phyloP scores from a whole-genome alignment of 2,113 vertebrate genomes.

The Neotoma lepida region DNA sequence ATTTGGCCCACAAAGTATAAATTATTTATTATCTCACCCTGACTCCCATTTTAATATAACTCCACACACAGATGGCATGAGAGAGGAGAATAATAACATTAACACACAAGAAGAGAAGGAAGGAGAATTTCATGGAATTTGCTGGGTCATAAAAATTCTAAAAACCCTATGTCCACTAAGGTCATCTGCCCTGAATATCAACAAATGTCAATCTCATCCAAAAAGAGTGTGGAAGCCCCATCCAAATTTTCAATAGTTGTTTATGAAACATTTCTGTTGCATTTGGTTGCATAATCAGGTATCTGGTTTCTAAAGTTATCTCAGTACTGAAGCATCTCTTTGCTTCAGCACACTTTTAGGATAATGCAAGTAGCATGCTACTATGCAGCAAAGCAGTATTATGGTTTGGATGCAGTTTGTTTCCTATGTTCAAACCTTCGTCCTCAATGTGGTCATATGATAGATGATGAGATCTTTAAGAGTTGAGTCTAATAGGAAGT shows the following conservation, averaged over 20 bases:
- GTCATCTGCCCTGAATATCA: not conserved
- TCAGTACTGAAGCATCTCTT: slow-evolving; percentile 25
- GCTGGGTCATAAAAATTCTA: not conserved
- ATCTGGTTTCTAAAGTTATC: not conserved
- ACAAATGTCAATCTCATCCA: not conserved
- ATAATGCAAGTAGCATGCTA: not conserved
- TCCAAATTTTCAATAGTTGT: not conserved
- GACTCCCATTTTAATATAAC: not conserved
- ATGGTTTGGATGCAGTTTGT: not conserved
- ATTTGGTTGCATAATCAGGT: not conserved
- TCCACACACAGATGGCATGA: not conserved
- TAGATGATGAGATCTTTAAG: not conserved
- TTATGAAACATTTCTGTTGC: slow-evolving; percentile 43
- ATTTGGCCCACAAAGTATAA: not conserved
- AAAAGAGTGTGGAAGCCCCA: not conserved
- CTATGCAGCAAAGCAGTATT: not conserved
- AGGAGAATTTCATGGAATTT: not conserved
- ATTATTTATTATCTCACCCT: not conserved
- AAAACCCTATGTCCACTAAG: not conserved
- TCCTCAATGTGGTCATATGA: not conserved
- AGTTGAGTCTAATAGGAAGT: not conserved
- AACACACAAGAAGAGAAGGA: not conserved
- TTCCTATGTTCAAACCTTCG: not conserved
- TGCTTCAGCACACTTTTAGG: not conserved
- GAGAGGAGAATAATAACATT: not conserved